Evolutionary conservation across 2,113 vertebrate species (phyloP).

Genomic region (Cygnus buccinator): DNA sequence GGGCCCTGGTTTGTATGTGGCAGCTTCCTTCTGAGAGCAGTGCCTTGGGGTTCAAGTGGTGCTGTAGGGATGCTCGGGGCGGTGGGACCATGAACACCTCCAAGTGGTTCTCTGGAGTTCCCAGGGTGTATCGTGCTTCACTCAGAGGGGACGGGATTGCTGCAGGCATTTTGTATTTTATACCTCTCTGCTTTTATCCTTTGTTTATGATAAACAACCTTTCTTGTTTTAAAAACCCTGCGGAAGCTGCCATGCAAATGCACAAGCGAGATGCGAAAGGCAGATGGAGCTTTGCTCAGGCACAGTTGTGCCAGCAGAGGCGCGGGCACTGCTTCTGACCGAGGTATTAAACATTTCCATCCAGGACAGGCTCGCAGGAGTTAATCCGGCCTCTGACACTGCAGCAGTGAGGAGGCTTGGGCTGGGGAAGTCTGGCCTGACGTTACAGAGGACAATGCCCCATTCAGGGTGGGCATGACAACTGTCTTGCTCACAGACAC

Average conservation of each 20-base stretch:
- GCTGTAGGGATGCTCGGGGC: rapidly evolving
- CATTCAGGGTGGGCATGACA: neutral
- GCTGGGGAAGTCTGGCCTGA: neutral
- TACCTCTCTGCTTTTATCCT: neutral
- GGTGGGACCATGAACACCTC: neutral
- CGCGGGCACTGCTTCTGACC: neutral
- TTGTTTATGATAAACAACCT: neutral
- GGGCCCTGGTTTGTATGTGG: neutral
- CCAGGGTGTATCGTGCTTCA: neutral
- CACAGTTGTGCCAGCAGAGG: neutral
- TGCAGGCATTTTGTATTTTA: neutral
- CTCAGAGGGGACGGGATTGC: neutral
- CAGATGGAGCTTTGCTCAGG: neutral
- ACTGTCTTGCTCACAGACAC: neutral
- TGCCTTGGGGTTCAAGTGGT: neutral
- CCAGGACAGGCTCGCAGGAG: neutral
- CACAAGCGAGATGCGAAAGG: neutral
- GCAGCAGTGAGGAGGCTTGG: neutral
- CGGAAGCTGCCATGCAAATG: neutral
- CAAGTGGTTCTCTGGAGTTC: neutral
- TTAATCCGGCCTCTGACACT: neutral
- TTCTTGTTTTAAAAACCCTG: neutral
- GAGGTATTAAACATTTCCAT: neutral
- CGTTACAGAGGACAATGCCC: neutral
- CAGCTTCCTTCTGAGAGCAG: neutral